Base-by-base conservation (phyloP, 37 sponge, comb jelly and placozoan genomes). In the Mnemiopsis leidyi region DNA sequence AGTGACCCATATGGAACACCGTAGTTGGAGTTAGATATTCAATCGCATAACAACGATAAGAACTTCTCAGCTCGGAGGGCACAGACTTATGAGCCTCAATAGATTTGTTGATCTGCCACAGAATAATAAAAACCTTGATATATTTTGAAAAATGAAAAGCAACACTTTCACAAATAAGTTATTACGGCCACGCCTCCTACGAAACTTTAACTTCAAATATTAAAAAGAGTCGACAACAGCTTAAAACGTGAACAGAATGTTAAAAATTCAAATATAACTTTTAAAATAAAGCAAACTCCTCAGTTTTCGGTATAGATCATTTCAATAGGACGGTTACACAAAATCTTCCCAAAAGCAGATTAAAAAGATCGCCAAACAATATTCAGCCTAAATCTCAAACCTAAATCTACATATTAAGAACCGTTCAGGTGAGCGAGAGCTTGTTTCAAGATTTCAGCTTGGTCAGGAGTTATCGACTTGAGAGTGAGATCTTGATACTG, bases 381-480 rank as follows among this genome's bases (percentile, higher is more conserved):
- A 48, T 48, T 48, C 13, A 48, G 13, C 61, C 61, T 48, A 48
- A 13, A 48, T 48, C 5, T 48, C 13, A 18, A 48, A 48, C 13
- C 9, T 5, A 5, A 48, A 48, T 48, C 13, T n/a, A n/a, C n/a
- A 67, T 67, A 67, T 71, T 71, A 71, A 5, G 73, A 71, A n/a
- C 73, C 73, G 20, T 48, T 48, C 9, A 28, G 24, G n/a, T 71
- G 73, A 28, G 73, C 73, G 9, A 71, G 25, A 71, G 73, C 73
- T 71, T 71, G 73, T 71, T 71, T 71, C 30, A 71, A 25, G 3
- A 71, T 71, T 71, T 71, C 73, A 71, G 30, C 73, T 18, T 71
- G 73, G 25, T 71, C 73, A 7, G 73, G n/a, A 23, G 73, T 71
- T 3, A 71, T 71, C 2, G 29, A 71, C 73, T 71, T 71, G 21